Evolutionary conservation across 2,888 invertebrate genomes (phyloP).

Genomic region (Anarsia innoxiella): DNA sequence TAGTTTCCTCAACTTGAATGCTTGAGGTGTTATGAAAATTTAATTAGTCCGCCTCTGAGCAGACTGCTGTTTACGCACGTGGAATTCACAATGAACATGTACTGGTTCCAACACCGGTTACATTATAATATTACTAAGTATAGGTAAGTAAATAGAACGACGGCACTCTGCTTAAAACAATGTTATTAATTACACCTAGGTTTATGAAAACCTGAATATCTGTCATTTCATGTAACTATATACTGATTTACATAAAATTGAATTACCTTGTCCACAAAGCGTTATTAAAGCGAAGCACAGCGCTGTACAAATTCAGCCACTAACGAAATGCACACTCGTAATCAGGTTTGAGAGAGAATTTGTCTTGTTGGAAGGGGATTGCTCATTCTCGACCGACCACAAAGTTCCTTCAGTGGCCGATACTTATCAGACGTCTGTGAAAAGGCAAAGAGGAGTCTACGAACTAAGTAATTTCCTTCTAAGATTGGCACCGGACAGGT

Average conservation of each 20-base stretch:
- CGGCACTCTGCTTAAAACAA: no score
- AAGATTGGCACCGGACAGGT: constrained; percentile 24
- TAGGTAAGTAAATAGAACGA: no score
- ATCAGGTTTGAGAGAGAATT: constrained; percentile 10
- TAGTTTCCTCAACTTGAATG: constrained; percentile 32
- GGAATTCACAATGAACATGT: constrained; percentile 33
- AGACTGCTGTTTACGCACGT: constrained; percentile 32
- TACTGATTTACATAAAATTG: no score
- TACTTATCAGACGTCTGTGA: constrained; percentile 33
- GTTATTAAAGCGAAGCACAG: no score
- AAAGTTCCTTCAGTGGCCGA: constrained; percentile 26
- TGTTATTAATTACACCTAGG: no score
- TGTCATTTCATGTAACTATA: no score
- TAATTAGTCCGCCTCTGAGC: constrained; percentile 37
- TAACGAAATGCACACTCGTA: constrained; percentile 8
- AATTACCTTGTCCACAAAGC: no score
- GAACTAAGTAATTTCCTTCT: constrained; percentile 43
- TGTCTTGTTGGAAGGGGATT: constrained; percentile 19
- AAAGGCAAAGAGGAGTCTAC: constrained; percentile 33
- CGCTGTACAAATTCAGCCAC: not conserved
- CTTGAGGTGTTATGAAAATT: constrained; percentile 40
- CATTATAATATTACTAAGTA: no score
- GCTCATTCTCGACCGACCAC: constrained; percentile 26
- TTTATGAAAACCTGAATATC: no score
- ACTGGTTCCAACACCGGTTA: constrained; percentile 9